Base-by-base conservation (phyloP, 2,113 vertebrate species). In the Varanus komodoensis region DNA sequence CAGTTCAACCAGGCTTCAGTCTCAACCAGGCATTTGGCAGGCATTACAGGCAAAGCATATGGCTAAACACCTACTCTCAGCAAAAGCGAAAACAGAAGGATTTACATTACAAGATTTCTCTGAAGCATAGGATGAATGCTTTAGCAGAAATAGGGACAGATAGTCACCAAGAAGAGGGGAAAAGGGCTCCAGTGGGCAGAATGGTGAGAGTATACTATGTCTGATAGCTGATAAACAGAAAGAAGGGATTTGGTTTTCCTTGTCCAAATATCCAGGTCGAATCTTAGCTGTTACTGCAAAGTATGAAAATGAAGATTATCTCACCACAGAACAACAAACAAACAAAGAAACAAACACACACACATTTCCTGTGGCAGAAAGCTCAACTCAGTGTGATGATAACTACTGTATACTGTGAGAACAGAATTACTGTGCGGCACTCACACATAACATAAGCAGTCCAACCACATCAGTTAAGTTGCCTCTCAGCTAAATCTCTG, bases 41-140 rank as follows among this genome's bases (percentile, higher is more conserved):
- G 90, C 78, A 4, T 89, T 87, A 67, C 83, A 91, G 94, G 89
- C 89, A 29, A 91, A 96, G 88, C 95, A 96, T 96, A 96, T 96
- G 96, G 95, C 93, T 95, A 92, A 95, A 93, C 79, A 89, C 91
- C 89, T 73, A 94, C 91, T 95, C 95, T 95, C 95, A 96, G 95
- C 95, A 95, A 95, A 96, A 96, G 96, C 95, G 96, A 93, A 93
- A 95, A 93, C 84, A 87, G 91, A 93, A 92, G 93, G 92, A 95
- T 93, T 88, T 77, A 92, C 87, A 95, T 91, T 79, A 88, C 91
- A 73, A 95, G 89, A 95, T 90, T 0, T 0, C 89, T 88, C 78
- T 90, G 86, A 91, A 94, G 94, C 86, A 79, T 0, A 27, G 90
- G 92, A 89, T 0, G 91, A 94, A 50, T 8, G 89, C 88, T 89